Conservation (phyloP, 2,797 vertebrate species). For the Chrysocyon brachyurus region DNA sequence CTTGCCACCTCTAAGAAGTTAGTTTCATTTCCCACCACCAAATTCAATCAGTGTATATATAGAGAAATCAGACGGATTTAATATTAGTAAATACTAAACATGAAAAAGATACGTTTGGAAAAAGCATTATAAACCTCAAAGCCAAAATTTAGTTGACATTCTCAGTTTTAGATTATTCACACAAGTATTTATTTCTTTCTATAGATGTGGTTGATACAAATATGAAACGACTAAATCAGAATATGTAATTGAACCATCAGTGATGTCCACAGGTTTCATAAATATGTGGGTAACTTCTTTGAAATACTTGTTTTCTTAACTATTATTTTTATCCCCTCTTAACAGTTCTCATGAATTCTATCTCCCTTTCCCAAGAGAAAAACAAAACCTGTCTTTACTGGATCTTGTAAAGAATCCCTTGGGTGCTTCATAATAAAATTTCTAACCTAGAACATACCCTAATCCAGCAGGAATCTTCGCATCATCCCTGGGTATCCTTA, state of each 20-base stretch:
- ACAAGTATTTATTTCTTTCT: slow-evolving; percentile 21
- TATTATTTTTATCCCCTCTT: neutral
- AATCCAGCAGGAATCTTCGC: neutral
- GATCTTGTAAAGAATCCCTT: neutral
- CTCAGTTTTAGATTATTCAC: neutral
- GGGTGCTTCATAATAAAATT: neutral
- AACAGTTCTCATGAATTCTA: neutral
- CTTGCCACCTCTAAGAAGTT: neutral
- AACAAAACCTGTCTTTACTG: neutral
- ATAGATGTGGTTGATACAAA: neutral
- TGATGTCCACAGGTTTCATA: neutral
- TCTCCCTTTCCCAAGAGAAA: neutral
- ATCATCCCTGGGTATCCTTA: neutral
- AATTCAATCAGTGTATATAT: neutral
- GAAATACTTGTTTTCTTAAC: slow-evolving; percentile 28
- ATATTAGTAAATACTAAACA: neutral
- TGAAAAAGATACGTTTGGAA: neutral
- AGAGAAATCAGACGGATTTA: neutral
- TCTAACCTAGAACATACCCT: neutral
- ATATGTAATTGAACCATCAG: neutral
- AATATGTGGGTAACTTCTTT: neutral
- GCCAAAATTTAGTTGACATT: neutral
- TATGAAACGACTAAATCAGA: neutral
- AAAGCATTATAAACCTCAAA: neutral
- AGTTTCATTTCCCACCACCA: neutral